Evolutionary conservation across 2,797 vertebrate species (phyloP).

Genomic region (Pogonophryne albipinna): DNA sequence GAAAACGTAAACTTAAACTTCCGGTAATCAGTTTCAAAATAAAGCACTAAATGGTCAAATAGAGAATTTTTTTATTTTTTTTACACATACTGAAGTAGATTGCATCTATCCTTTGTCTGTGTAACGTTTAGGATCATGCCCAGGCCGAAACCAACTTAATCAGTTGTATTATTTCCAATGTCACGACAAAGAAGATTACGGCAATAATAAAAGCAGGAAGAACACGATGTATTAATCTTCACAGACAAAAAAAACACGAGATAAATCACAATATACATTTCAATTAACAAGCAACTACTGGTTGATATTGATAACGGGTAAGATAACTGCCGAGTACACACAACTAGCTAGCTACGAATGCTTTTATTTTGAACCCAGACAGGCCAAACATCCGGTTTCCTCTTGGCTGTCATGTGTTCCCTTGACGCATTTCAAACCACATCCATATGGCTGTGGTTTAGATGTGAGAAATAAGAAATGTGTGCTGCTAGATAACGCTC

Average conservation of each 20-base stretch:
- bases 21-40: slow-evolving; percentile 29
- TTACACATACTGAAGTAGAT: not conserved
- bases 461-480: slow-evolving; percentile 67
- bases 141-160: too few species aligned
- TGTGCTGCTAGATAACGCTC: slow-evolving; percentile 51
- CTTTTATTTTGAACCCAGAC: slow-evolving; percentile 25
- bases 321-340: too few species aligned
- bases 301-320: not conserved
- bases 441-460: slow-evolving; percentile 35
- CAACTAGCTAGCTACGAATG: too few species aligned
- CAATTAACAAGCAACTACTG: fast-evolving
- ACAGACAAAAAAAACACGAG: too few species aligned
- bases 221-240: too few species aligned
- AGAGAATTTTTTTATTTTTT: too few species aligned
- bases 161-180: too few species aligned
- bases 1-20: fast-evolving
- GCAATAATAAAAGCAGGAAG: too few species aligned
- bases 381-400: not conserved
- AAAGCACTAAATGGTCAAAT: slow-evolving; percentile 17
- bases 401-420: fast-evolving
- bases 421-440: slow-evolving; percentile 18
- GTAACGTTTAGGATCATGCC: not conserved
- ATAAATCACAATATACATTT: not conserved
- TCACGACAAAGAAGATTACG: too few species aligned
- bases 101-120: not conserved